A percentile compares a stretch with the other conserved stretches of the same genome.
phyloP scores from a whole-genome alignment of 2,888 invertebrate species.

The Blastobasis adustella region DNA sequence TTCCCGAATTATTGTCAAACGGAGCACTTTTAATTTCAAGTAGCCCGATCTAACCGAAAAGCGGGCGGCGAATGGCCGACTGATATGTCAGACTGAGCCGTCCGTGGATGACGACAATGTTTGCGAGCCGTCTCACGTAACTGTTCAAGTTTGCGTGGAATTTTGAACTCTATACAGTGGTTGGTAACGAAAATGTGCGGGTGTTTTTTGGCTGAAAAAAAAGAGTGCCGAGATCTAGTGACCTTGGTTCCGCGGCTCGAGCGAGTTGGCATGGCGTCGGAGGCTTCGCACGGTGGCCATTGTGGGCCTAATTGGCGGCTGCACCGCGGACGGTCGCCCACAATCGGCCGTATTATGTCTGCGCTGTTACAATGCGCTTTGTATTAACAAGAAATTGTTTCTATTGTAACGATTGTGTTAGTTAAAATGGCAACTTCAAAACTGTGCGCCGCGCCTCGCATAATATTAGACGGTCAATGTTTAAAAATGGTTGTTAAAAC shows the following conservation, averaged over 20 bases:
- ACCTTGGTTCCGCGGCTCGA: conserved; percentile 23
- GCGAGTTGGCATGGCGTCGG: conserved; percentile 27
- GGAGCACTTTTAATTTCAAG: conserved; percentile 21
- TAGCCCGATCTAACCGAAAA: conserved; percentile 30
- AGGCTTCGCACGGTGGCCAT: conserved; percentile 36
- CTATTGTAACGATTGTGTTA: background rate
- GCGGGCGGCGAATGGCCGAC: conserved; percentile 23
- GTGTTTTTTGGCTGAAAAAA: conserved; percentile 5
- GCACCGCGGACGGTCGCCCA: conserved; percentile 26
- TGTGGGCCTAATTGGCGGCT: conserved; percentile 39
- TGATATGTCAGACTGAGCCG: conserved; percentile 22
- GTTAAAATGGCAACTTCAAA: too few relatives aligned
- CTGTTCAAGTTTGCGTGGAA: conserved; percentile 5
- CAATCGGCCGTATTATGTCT: conserved; percentile 20
- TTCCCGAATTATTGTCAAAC: background rate
- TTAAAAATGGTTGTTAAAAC: too few relatives aligned
- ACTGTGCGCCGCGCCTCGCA: too few relatives aligned
- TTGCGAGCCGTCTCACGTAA: background rate
- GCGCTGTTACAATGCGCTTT: background rate
- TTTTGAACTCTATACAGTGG: conserved; percentile 18
- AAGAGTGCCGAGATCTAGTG: background rate
- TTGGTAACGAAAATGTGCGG: conserved; percentile 14
- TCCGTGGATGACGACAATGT: conserved; percentile 15
- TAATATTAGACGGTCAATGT: too few relatives aligned
- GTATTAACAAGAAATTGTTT: background rate